A percentile compares a stretch with the other conserved stretches of the same genome.
Conservation (phyloP, 2,888 invertebrate species). For the Psylliodes chrysocephalus region DNA sequence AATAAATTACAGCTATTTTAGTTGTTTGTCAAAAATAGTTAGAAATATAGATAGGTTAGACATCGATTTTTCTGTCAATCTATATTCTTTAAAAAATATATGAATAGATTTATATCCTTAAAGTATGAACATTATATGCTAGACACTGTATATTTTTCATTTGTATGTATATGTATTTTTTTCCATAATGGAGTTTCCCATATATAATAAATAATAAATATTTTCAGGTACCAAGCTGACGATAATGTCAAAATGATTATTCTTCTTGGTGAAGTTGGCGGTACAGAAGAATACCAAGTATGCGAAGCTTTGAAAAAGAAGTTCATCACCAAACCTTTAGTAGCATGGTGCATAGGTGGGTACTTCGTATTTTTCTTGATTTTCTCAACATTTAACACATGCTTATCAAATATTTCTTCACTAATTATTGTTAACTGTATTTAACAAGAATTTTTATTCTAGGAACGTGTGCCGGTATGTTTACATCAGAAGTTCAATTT, state of each 20-base stretch:
- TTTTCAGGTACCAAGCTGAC: constrained; percentile 76
- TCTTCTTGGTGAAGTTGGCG: constrained; percentile 97
- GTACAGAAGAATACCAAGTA: constrained; percentile 97
- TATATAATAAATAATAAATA: no score
- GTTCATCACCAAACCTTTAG: constrained; percentile 89
- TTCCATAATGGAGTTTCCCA: no score
- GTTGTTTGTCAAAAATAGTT: no score
- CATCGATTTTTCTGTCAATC: no score
- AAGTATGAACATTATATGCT: no score
- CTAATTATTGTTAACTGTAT: neutral
- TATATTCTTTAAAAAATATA: no score
- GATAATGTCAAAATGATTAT: constrained; percentile 94
- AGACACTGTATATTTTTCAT: no score
- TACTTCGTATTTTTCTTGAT: neutral
- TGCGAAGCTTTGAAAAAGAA: constrained; percentile 85
- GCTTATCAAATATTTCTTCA: neutral
- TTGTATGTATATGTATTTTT: no score
- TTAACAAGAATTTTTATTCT: constrained; percentile 25
- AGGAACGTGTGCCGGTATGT: constrained; percentile 74
- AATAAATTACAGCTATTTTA: no score
- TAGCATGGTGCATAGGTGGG: constrained; percentile 97
- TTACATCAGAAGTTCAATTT: constrained; percentile 90
- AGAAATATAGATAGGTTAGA: no score
- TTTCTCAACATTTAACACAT: no score
- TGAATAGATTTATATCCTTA: no score